Evolutionary conservation across 2,888 invertebrate genomes (phyloP).

Genomic region (Mechanitis mazaeus): DNA sequence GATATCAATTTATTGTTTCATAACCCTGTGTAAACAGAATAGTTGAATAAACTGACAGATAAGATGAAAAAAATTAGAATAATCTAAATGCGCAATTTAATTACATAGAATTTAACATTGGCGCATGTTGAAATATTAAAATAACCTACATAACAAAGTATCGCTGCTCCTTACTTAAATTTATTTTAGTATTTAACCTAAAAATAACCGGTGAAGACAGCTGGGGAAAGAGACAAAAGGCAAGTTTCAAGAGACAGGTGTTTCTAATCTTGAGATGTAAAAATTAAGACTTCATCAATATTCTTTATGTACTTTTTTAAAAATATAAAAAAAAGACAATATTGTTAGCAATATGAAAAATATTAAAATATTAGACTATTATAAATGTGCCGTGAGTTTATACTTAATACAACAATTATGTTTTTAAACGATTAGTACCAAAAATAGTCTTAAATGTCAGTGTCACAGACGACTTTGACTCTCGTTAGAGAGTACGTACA

Average conservation of each 20-base stretch:
- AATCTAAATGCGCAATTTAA: conserved; percentile 67
- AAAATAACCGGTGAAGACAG: conserved; percentile 74
- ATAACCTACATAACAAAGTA: conserved; percentile 68
- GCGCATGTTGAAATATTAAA: conserved; percentile 67
- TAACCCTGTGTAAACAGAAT: conserved; percentile 71
- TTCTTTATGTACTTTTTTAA: no score
- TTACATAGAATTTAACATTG: conserved; percentile 52
- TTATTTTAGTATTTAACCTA: conserved; percentile 76
- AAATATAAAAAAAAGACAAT: no score
- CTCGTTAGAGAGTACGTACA: no score
- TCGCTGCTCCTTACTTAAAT: conserved; percentile 63
- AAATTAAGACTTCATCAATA: background rate
- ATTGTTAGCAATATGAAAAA: no score
- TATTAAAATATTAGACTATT: no score
- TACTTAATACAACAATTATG: no score
- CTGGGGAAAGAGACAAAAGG: conserved; percentile 52
- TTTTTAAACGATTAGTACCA: no score
- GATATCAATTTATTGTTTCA: conserved; percentile 64
- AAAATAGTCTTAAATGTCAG: background rate
- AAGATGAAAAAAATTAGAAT: conserved; percentile 42
- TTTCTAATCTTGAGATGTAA: background rate
- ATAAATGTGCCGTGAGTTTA: background rate
- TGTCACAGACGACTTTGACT: background rate
- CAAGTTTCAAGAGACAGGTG: conserved; percentile 11
- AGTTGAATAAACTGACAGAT: conserved; percentile 50